These are phyloP conservation scores for Dasypolia templi DNA, from an alignment of 2,888 invertebrate species.

Conservation along the genomic window DNA sequence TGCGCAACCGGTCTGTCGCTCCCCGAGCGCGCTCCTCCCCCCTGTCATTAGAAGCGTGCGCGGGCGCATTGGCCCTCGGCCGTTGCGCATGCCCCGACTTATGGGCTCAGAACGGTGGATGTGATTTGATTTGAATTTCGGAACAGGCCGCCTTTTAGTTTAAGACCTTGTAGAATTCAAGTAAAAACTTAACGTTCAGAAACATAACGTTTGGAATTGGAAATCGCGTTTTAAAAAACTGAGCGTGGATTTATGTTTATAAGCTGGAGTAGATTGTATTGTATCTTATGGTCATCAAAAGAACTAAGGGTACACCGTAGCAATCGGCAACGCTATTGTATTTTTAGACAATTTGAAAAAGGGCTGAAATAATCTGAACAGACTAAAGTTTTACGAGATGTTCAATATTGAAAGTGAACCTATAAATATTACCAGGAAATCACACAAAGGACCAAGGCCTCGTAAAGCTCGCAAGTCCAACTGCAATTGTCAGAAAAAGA, in stretches of 20 bases:
- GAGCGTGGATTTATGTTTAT: constrained; percentile 48
- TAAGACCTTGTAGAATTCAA: constrained; percentile 59
- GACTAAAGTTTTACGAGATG: constrained; percentile 6
- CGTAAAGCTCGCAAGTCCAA: constrained; percentile 48
- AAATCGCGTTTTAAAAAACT: constrained; percentile 47
- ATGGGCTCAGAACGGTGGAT: constrained; percentile 76
- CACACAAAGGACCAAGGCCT: constrained; percentile 50
- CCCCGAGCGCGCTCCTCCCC: constrained; percentile 73
- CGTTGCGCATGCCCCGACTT: constrained; percentile 77
- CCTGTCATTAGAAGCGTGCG: constrained; percentile 88
- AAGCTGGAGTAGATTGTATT: constrained; percentile 39
- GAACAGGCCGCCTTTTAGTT: constrained; percentile 63
- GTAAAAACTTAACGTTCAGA: constrained; percentile 64
- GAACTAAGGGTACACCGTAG: neutral
- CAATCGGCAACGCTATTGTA: neutral
- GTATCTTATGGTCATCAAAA: constrained; percentile 14
- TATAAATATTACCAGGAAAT: constrained; percentile 35
- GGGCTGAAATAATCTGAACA: constrained; percentile 2
- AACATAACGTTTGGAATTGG: constrained; percentile 61
- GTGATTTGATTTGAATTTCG: constrained; percentile 78
- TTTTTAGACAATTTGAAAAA: constrained; percentile 7
- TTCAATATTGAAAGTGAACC: constrained; percentile 39
- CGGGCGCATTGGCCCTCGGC: constrained; percentile 89
- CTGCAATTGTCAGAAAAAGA: constrained; percentile 51
- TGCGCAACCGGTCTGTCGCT: constrained; percentile 83